These are phyloP conservation scores for Mamestra configurata DNA, from an alignment of 1,140 invertebrate species.

Conservation along the genomic window DNA sequence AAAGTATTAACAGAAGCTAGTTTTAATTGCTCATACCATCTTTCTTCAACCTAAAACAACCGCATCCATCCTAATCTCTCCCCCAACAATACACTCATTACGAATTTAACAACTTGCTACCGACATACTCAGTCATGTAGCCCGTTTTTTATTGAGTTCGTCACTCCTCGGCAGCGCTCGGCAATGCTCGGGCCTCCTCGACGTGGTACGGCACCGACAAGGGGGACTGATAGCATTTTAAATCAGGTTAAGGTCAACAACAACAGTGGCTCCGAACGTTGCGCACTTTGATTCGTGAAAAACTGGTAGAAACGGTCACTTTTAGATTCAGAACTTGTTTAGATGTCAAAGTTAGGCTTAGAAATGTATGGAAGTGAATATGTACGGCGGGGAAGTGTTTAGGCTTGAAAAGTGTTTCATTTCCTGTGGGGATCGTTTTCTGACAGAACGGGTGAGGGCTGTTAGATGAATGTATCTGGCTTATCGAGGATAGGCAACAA, in stretches of 20 bases:
- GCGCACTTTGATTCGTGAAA: constrained; percentile 36
- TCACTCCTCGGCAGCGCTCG: constrained; percentile 10
- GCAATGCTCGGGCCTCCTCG: constrained; percentile 6
- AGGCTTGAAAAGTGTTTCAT: background rate
- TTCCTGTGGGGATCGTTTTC: background rate
- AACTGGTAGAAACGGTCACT: constrained; percentile 10
- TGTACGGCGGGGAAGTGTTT: background rate
- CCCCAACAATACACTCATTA: constrained; percentile 82
- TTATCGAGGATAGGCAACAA: too few species aligned
- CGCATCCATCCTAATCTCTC: constrained; percentile 65
- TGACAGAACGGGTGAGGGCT: background rate
- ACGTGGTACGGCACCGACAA: constrained; percentile 37
- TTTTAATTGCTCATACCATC: background rate
- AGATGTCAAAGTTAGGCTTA: constrained; percentile 10
- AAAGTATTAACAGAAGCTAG: too few species aligned
- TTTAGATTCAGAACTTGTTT: constrained; percentile 25
- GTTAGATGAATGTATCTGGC: too few species aligned
- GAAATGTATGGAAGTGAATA: background rate
- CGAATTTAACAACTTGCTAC: constrained; percentile 78
- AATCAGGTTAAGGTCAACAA: constrained; percentile 84
- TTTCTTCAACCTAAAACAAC: background rate
- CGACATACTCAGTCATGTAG: constrained; percentile 74
- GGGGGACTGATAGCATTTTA: constrained; percentile 81
- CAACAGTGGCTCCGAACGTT: constrained; percentile 27
- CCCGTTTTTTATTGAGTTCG: constrained; percentile 77